Conservation (phyloP, 2,797 vertebrate species). For the Myotis daubentonii region DNA sequence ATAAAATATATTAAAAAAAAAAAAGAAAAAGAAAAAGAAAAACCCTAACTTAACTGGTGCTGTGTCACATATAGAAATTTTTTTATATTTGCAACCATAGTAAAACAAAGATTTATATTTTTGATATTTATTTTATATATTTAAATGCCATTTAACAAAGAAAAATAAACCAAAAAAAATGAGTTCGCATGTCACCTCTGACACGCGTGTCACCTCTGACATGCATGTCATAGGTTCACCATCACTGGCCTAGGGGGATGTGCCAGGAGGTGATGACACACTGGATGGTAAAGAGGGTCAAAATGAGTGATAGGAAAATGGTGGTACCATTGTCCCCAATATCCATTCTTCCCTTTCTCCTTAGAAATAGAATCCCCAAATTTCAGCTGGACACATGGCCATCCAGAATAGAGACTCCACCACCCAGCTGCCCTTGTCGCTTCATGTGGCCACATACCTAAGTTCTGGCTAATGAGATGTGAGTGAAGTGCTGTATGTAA, state of each 20-base stretch:
- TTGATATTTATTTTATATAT: too few relatives aligned
- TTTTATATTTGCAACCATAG: too few relatives aligned
- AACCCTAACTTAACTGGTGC: too few relatives aligned
- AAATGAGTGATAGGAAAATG: background rate
- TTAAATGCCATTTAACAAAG: too few relatives aligned
- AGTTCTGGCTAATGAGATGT: background rate
- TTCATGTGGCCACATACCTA: background rate
- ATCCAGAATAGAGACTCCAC: background rate
- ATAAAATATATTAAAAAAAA: too few relatives aligned
- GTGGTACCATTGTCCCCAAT: background rate
- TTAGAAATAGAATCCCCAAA: background rate
- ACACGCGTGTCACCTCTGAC: too few relatives aligned
- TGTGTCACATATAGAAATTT: too few relatives aligned
- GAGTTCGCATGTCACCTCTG: too few relatives aligned
- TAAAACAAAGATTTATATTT: too few relatives aligned
- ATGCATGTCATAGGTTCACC: too few relatives aligned
- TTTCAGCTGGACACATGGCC: background rate
- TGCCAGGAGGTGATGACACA: background rate
- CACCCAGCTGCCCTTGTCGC: background rate
- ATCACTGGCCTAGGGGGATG: background rate
- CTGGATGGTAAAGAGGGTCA: background rate
- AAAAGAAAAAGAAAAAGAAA: too few relatives aligned
- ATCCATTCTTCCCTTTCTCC: background rate
- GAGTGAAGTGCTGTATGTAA: background rate
- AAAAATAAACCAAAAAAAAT: too few relatives aligned